Conservation (phyloP, 2,113 vertebrate species). For the Ovis canadensis region DNA sequence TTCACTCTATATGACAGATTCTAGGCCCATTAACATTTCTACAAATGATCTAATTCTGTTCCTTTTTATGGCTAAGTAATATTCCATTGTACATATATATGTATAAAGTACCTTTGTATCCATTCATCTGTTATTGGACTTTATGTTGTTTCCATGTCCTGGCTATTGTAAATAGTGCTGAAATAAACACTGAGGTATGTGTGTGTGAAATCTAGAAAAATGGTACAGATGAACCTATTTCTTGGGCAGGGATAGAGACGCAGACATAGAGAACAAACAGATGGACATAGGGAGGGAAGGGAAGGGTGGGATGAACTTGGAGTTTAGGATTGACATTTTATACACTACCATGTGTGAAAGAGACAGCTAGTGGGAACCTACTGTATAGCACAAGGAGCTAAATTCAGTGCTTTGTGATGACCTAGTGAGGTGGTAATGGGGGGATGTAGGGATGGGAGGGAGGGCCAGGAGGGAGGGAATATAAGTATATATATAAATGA, state of each 20-base stretch:
- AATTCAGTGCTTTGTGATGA: not conserved
- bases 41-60: not conserved
- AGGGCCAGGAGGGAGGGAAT: not conserved
- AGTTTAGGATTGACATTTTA: not conserved
- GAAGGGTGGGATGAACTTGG: not conserved
- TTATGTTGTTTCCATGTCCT: not conserved
- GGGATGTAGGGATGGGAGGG: not conserved
- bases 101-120: not conserved
- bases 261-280: not conserved
- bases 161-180: not conserved
- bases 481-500: not conserved
- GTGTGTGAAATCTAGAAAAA: not conserved
- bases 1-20: not conserved
- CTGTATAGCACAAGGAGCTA: not conserved
- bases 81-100: not conserved
- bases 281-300: not conserved
- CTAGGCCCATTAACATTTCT: not conserved
- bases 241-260: not conserved
- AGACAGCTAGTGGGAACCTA: not conserved
- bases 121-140: not conserved
- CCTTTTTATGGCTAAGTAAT: not conserved
- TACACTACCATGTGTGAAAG: not conserved
- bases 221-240: not conserved
- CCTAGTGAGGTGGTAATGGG: not conserved
- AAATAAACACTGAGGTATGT: accelerated